These are phyloP conservation scores for Elgaria multicarinata DNA, from an alignment of 2,113 vertebrate species.

Conservation along the genomic window DNA sequence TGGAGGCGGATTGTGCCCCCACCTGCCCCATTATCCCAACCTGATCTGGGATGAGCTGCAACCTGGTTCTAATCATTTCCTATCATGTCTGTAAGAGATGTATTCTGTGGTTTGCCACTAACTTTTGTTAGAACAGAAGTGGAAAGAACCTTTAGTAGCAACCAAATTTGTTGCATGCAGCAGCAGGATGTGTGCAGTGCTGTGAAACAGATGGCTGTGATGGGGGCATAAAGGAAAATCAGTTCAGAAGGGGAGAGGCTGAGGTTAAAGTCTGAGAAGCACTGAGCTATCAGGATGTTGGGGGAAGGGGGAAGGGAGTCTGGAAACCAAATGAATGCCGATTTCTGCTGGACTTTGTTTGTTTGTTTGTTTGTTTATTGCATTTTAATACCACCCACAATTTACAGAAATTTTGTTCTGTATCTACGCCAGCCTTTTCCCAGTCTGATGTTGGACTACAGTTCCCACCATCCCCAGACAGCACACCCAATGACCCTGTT, in stretches of 20 bases:
- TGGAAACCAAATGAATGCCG: neutral
- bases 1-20: neutral
- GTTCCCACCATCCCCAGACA: neutral
- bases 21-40: neutral
- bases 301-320: neutral
- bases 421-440: accelerated
- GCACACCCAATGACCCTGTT: neutral
- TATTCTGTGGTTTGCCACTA: too few relatives aligned
- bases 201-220: neutral
- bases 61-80: neutral
- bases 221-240: neutral
- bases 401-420: too few relatives aligned
- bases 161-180: neutral
- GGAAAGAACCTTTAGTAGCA: neutral
- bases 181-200: neutral
- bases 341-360: neutral
- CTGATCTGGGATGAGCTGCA: neutral
- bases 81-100: neutral
- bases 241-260: neutral
- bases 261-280: neutral
- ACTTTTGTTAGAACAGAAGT: neutral
- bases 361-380: too few relatives aligned
- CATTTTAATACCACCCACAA: too few relatives aligned
- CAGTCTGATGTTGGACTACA: neutral
- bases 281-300: neutral